phyloP scores from a whole-genome alignment of 2,113 vertebrate genomes.

The Narcine bancroftii region DNA sequence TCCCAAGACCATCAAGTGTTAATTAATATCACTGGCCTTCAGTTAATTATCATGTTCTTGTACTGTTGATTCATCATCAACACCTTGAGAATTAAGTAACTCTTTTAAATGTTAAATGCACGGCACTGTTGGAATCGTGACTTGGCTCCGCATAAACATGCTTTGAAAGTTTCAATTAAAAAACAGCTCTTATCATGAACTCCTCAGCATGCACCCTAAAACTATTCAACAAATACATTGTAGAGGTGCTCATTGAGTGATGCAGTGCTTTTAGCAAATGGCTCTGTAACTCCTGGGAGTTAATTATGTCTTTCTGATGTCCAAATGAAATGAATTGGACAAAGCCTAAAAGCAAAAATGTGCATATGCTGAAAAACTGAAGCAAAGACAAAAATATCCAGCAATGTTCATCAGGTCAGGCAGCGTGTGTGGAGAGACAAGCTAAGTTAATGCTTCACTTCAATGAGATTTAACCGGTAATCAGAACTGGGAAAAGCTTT shows the following conservation, averaged over 20 bases:
- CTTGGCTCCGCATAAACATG: slow-evolving; percentile 12
- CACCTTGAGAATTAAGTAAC: slow-evolving; percentile 29
- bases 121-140: background rate
- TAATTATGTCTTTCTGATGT: background rate
- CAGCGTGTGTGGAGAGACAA: too few relatives aligned
- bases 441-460: too few relatives aligned
- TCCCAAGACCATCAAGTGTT: background rate
- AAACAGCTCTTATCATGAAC: background rate
- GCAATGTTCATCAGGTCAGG: too few relatives aligned
- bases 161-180: background rate
- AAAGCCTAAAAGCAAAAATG: too few relatives aligned
- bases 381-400: too few relatives aligned
- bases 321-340: background rate
- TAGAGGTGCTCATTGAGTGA: background rate
- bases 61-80: background rate
- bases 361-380: too few relatives aligned
- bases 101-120: slow-evolving; percentile 31
- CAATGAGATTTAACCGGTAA: too few relatives aligned
- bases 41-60: slow-evolving; percentile 30
- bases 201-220: background rate
- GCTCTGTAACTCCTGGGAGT: background rate
- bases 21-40: slow-evolving; percentile 4
- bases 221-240: background rate
- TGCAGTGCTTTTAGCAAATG: background rate
- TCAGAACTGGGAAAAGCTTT: too few relatives aligned